Evolutionary conservation across 2,113 vertebrate genomes (phyloP).

Genomic region (Callipepla californica): DNA sequence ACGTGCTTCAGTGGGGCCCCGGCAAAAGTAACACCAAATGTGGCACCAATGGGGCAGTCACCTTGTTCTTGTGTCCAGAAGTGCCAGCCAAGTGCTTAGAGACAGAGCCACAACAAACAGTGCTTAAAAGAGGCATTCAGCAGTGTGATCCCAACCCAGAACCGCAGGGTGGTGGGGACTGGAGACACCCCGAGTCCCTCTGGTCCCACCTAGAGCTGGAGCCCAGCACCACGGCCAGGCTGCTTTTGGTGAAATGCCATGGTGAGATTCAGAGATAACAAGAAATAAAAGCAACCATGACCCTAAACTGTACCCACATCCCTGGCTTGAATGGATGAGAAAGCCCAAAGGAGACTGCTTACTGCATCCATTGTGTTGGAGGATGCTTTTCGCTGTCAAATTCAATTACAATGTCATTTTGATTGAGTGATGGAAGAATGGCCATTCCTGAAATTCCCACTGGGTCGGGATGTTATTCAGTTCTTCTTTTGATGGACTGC

Average conservation of each 20-base stretch:
- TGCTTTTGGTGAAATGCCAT: background rate
- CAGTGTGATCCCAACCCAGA: background rate
- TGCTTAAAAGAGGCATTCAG: no score
- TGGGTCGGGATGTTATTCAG: background rate
- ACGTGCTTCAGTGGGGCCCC: fast-evolving
- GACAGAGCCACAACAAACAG: background rate
- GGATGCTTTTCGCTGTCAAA: background rate
- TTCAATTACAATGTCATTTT: background rate
- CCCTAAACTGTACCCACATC: background rate
- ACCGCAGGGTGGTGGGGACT: background rate
- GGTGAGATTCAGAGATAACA: background rate
- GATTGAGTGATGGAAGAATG: background rate
- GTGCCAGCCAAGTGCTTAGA: background rate
- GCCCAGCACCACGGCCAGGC: background rate
- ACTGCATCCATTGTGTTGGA: fast-evolving
- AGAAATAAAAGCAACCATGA: background rate
- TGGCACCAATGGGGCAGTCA: background rate
- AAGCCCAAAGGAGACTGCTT: background rate
- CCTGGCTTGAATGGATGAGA: background rate
- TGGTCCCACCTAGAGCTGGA: background rate
- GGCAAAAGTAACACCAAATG: background rate
- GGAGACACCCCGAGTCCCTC: background rate
- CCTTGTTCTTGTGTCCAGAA: background rate
- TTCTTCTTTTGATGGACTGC: background rate
- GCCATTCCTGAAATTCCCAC: background rate